Evolutionary conservation across 2,113 vertebrate species (phyloP).

Genomic region (Chascanopsetta lugubris): DNA sequence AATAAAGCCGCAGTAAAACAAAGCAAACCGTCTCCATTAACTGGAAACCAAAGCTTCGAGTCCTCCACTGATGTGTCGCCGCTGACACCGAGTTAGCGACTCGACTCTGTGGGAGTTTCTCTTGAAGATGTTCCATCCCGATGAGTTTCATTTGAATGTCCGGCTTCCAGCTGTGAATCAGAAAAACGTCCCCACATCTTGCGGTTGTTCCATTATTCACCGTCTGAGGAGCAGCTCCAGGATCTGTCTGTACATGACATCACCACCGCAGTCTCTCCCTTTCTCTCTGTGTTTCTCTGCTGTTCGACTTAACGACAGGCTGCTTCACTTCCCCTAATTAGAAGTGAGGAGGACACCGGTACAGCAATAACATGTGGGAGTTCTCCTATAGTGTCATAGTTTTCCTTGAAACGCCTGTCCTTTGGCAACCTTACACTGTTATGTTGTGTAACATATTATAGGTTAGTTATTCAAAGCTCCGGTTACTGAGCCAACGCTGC

Average conservation of each 20-base stretch:
- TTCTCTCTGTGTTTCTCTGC: slow-evolving; percentile 14
- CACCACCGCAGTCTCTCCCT: slow-evolving; percentile 43
- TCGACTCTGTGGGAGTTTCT: slow-evolving; percentile 26
- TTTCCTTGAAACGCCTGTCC: slow-evolving; percentile 9
- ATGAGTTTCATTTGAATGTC: slow-evolving; percentile 49
- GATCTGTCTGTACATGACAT: slow-evolving; percentile 62
- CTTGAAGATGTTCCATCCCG: slow-evolving; percentile 44
- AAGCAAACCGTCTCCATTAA: background rate
- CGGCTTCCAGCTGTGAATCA: slow-evolving; percentile 61
- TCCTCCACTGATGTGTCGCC: background rate
- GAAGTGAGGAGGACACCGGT: slow-evolving; percentile 21
- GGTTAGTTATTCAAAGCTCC: background rate
- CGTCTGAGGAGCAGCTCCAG: slow-evolving; percentile 62
- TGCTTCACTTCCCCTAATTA: slow-evolving; percentile 42
- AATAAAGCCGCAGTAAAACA: background rate
- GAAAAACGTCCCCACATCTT: slow-evolving; percentile 47
- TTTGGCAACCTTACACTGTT: background rate
- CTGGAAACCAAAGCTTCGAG: slow-evolving; percentile 14
- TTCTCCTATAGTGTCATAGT: background rate
- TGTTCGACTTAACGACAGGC: slow-evolving; percentile 37
- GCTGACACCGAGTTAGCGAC: slow-evolving; percentile 35
- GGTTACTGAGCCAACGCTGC: background rate
- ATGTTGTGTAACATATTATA: background rate
- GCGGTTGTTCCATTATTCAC: slow-evolving; percentile 64
- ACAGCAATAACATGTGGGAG: slow-evolving; percentile 9